Evolutionary conservation across 2,797 vertebrate genomes (phyloP).

Genomic region (Philypnodon macrostomus): DNA sequence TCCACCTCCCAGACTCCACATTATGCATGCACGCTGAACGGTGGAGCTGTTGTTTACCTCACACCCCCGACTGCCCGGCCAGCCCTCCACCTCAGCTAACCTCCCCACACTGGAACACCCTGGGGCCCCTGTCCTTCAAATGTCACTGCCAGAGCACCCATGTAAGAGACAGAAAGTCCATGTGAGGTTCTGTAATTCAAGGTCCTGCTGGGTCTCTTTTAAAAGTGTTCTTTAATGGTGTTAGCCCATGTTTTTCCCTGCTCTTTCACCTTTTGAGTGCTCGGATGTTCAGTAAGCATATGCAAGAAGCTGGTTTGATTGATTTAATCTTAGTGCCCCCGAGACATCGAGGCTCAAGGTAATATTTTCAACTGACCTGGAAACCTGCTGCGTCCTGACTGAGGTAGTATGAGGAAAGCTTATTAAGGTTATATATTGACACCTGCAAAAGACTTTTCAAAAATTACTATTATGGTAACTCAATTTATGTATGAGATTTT

Average conservation of each 20-base stretch:
- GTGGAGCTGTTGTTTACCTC: slow-evolving; percentile 69
- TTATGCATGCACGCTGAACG: slow-evolving; percentile 68
- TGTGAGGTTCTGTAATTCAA: slow-evolving; percentile 20
- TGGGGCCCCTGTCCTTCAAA: slow-evolving; percentile 62
- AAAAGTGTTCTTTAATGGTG: slow-evolving; percentile 6
- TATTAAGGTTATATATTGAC: background rate
- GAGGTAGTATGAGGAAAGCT: background rate
- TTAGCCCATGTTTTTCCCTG: slow-evolving; percentile 11
- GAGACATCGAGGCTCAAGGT: slow-evolving; percentile 10
- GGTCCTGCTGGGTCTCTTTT: slow-evolving; percentile 15
- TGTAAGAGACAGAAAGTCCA: background rate
- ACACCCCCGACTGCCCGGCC: slow-evolving; percentile 46
- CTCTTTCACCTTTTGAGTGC: slow-evolving; percentile 12
- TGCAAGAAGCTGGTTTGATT: slow-evolving; percentile 19
- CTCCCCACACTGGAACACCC: slow-evolving; percentile 54
- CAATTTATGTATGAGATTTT: no score
- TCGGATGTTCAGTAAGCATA: slow-evolving; percentile 14
- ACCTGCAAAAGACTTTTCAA: slow-evolving; percentile 1
- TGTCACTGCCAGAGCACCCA: slow-evolving; percentile 45
- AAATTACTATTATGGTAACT: no score
- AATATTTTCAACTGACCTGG: slow-evolving; percentile 17
- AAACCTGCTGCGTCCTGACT: slow-evolving; percentile 8
- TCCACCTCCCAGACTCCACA: slow-evolving; percentile 48
- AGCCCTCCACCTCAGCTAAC: slow-evolving; percentile 46
- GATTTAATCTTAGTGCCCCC: slow-evolving; percentile 14